Base-by-base conservation (phyloP, 2,888 invertebrate genomes). In the Erebia palarica region DNA sequence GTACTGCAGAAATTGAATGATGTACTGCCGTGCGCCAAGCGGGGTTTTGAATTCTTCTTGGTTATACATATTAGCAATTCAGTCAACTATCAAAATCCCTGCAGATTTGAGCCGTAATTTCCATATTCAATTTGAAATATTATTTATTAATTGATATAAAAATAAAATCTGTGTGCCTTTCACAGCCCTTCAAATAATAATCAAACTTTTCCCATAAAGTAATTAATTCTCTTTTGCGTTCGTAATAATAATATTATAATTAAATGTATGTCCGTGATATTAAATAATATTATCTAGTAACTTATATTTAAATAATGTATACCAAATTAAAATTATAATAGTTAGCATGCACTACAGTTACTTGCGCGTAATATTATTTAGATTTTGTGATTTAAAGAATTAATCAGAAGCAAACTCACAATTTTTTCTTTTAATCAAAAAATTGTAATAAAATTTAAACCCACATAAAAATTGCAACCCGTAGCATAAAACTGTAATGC, bases 161-260 rank as follows among this genome's bases (percentile, higher is more conserved):
- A 18, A 16, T 18, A 27, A 58, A 59, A 74, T 71, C 68, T 74
- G 73, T 73, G 70, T 75, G 73, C 74, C 73, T 75, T 75, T 68
- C 74, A 73, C 70, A 70, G 60, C 55, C 42, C 21, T 67, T 60
- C 71, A 53, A 58, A 65, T 21, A 9, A 44, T 65, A 14, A 27
- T 21, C 21, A 14, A 8, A 47, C 27, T 18, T 55, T 58, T n/a
- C 57, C 16, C 55, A 42, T 16, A 11, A 44, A 16, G 42, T 65
- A 65, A 36, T 55, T 55, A 16, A 11, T 55, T 55, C 7, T 53
- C 36, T 51, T 63, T 51, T 53, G 64, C 36, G 65, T 53, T 55
- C 67, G 49, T 55, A 68, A 51, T 55, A 16, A 3, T 55, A 18
- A 65, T 72, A 63, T 65, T 64, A 49, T 69, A 73, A 69, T 18